Evolutionary conservation across 1,140 invertebrate species (phyloP), one percentile per base, ranked within the genome.

Genomic region (Tetraneura akinire): DNA sequence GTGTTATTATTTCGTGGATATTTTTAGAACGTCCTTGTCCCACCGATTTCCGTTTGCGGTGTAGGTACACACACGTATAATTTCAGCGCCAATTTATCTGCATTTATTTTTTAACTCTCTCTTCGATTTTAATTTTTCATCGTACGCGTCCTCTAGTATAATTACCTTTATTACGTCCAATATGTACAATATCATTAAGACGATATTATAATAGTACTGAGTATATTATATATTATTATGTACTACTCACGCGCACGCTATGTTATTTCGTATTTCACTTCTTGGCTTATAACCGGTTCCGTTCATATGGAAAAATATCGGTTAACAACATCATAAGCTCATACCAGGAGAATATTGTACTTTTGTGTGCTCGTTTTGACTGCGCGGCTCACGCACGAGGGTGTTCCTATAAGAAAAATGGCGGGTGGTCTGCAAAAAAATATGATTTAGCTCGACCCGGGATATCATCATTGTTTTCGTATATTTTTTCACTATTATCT

Each of bases 21-120:
- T 80, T 80, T 80, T 51, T 66, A 70, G 62, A 68, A 80, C 62
- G 78, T 80, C 60, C 78, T 68, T 68, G 60, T 51, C 49, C 49
- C 45, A 26, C 45, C 10, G n/a, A n/a, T 55, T 47, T 60, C 37
- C 74, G 21, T 80, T 37, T 64, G 42, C 32, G n/a, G 51, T 29
- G 11, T 11, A n/a, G n/a, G n/a, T n/a, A 55, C 45, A 1, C 26
- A 70, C n/a, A 29, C 13, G 23, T n/a, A 71, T 74, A 76, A 76
- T 76, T 76, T 76, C 73, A 42, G 29, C 37, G 73, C 73, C 21
- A 57, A 73, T n/a, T 66, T 47, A 23, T 68, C 21, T 45, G 21
- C 21, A 23, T 60, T 78, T 45, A 62, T 74, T 45, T 42, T 53
- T 74, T 21, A 14, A 29, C 49, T 32, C 23, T 51, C 70, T 71